Evolutionary conservation across 2,888 invertebrate genomes (phyloP).

Genomic region (Tipula lateralis): DNA sequence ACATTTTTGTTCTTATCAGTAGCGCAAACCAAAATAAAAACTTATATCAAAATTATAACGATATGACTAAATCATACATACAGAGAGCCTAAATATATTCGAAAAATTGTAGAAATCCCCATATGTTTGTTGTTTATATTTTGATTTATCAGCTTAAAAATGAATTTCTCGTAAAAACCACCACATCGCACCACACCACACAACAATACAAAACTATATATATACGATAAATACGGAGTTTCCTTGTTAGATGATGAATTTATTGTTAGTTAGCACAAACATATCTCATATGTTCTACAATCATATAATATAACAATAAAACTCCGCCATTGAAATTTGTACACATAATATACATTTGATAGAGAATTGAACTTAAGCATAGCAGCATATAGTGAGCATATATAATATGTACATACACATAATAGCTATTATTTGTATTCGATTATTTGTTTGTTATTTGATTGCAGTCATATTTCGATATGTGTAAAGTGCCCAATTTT

Average conservation of each 20-base stretch:
- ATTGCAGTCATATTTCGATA: neutral
- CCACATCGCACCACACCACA: neutral
- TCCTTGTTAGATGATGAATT: neutral
- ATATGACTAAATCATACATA: neutral
- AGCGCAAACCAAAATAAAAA: too few species aligned
- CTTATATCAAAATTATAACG: too few species aligned
- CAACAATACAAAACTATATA: neutral
- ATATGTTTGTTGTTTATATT: neutral
- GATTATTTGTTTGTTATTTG: neutral
- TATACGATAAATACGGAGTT: neutral
- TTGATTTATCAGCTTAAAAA: slow-evolving; percentile 19
- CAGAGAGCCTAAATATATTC: neutral
- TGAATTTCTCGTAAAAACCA: neutral
- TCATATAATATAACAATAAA: neutral
- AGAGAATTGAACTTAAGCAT: neutral
- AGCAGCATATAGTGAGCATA: neutral
- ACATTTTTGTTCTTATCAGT: too few species aligned
- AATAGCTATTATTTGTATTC: slow-evolving; percentile 11
- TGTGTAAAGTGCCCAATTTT: slow-evolving; percentile 15
- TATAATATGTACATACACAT: neutral
- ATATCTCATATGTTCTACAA: neutral
- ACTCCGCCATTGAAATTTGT: neutral
- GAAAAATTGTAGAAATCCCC: neutral
- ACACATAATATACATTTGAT: neutral
- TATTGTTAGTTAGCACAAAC: neutral